Base-by-base conservation (phyloP, 2,113 vertebrate species). In the Pagrus major region DNA sequence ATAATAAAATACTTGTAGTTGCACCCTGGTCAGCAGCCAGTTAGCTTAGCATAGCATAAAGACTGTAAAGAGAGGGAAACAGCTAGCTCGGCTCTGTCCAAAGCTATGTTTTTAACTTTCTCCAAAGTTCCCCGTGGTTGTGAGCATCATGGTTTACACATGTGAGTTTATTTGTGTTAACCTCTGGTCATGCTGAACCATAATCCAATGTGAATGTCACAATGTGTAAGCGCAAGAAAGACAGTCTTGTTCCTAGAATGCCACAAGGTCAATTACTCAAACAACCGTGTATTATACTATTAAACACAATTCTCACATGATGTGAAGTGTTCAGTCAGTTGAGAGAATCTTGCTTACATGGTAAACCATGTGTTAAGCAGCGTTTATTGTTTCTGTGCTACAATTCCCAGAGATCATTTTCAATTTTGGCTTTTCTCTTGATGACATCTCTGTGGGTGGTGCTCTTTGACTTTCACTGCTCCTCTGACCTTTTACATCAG, bases 161-260 rank as follows among this genome's bases (percentile, higher is more conserved):
- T 14, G 31, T 23, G 20, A 1, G 35, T 33, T 18, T 66, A n/a
- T 44, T 11, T 33, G 52, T 27, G 20, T 78, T 51, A 66, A 41
- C 33, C 25, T 71, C 44, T 66, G 52, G 31, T 41, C 39, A 42
- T 5, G 6, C 7, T 25, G 3, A 46, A 14, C 44, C 39, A 39
- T 41, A 9, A 33, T 44, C 35, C 37, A 27, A 37, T 29, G 33
- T 60, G 37, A 61, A 73, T 74, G 44, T 55, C 46, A 69, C 21
- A 9, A 31, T 29, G 2, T 55, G 52, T 4, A 41, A 54, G 37
- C 10, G n/a, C 46, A 35, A 72, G 39, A 85, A 72, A 58, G 27
- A 27, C 1, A 29, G 49, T 60, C 2, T 69, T 74, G 59, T 76
- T 42, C 59, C 7, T 29, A 44, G 15, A 55, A 47, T 60, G 42